A percentile compares a stretch with the other conserved stretches of the same genome.
These are phyloP conservation scores for Ctenopoma kingsleyae DNA, from an alignment of 2,797 vertebrate genomes.

Conservation along the genomic window DNA sequence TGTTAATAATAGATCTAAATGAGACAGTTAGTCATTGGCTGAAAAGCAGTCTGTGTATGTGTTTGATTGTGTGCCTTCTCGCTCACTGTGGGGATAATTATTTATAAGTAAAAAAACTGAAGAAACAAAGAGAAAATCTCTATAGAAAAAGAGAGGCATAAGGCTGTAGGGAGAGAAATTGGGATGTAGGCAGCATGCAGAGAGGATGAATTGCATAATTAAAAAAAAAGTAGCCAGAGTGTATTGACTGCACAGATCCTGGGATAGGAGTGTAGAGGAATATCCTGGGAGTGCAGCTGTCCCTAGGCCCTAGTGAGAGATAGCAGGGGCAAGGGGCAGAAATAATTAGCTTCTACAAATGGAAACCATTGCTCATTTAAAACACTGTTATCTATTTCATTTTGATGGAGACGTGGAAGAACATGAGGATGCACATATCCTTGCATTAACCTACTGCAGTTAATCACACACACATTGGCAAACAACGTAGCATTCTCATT, in stretches of 20 bases:
- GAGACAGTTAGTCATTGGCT: conserved; percentile 52
- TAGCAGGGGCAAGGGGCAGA: conserved; percentile 45
- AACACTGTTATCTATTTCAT: conserved; percentile 19
- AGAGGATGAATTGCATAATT: conserved; percentile 74
- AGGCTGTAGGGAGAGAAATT: conserved; percentile 32
- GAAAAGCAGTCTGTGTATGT: conserved; percentile 21
- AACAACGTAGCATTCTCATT: not conserved
- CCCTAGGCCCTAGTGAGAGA: conserved; percentile 57
- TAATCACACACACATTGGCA: no score
- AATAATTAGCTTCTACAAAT: conserved; percentile 61
- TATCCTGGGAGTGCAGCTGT: conserved; percentile 47
- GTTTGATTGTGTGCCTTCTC: conserved; percentile 21
- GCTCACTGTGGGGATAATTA: conserved; percentile 60
- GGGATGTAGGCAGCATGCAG: conserved; percentile 49
- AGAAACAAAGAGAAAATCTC: conserved; percentile 52
- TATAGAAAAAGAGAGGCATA: conserved; percentile 40
- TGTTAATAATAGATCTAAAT: conserved; percentile 63
- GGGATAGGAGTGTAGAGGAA: conserved; percentile 50
- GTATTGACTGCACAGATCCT: conserved; percentile 66
- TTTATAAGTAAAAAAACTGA: conserved; percentile 47
- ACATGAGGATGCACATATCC: not conserved
- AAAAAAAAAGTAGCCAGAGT: conserved; percentile 61
- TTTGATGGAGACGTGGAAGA: conserved; percentile 26
- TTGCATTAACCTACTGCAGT: not conserved
- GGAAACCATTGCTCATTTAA: conserved; percentile 44